A percentile compares a stretch with the other conserved stretches of the same genome.
phyloP scores from a whole-genome alignment of 2,888 invertebrate species.

The Synanthedon andrenaeformis region DNA sequence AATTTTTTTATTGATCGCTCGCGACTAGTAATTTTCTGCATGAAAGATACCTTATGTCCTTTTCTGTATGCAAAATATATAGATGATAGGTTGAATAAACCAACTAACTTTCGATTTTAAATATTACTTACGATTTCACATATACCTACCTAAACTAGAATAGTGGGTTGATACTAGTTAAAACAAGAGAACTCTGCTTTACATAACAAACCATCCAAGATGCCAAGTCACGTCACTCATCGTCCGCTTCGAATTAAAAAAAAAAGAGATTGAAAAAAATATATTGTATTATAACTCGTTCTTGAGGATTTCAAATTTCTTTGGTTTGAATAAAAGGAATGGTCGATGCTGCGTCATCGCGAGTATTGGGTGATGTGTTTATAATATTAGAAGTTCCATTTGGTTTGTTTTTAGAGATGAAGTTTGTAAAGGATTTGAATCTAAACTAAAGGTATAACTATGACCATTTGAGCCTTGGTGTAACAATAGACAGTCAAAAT shows the following conservation, averaged over 20 bases:
- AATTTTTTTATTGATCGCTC: no score
- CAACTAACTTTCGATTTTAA: no score
- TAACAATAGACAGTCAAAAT: no score
- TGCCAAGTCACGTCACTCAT: slow-evolving; percentile 45
- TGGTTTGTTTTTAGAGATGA: neutral
- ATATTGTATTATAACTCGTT: slow-evolving; percentile 42
- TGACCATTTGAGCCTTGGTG: no score
- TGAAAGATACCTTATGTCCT: no score
- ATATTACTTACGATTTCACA: no score
- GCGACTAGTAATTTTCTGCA: no score
- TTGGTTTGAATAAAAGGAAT: slow-evolving; percentile 40
- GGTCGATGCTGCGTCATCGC: slow-evolving; percentile 55
- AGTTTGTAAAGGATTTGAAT: no score
- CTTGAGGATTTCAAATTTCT: slow-evolving; percentile 56
- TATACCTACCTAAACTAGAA: no score
- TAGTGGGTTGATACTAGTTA: neutral
- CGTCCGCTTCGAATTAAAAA: slow-evolving; percentile 31
- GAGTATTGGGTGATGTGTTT: slow-evolving; percentile 4
- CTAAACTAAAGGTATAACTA: no score
- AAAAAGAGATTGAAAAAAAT: slow-evolving; percentile 28
- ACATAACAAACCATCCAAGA: slow-evolving; percentile 22
- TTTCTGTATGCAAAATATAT: no score
- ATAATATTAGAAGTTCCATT: neutral
- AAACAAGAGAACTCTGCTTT: slow-evolving; percentile 7
- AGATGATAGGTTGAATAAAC: no score